These are phyloP conservation scores for Neocrepidodera transversa DNA, from an alignment of 2,888 invertebrate species.

Conservation along the genomic window DNA sequence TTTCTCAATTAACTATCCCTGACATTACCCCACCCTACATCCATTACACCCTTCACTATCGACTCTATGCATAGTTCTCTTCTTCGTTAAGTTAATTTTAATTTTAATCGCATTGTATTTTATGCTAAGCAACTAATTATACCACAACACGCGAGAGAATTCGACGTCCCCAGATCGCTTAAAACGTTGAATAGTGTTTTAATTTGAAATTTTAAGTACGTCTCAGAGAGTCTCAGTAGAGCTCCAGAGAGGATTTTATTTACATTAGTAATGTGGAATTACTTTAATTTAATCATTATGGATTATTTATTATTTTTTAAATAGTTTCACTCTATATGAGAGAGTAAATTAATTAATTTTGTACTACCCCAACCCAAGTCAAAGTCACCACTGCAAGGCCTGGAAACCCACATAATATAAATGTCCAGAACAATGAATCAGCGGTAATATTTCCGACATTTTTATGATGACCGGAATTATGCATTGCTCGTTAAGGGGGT, in stretches of 20 bases:
- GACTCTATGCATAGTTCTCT: background rate
- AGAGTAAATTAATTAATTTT: too few relatives aligned
- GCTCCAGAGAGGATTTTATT: conserved; percentile 7
- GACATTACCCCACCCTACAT: background rate
- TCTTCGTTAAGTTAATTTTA: conserved; percentile 44
- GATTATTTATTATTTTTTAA: too few relatives aligned
- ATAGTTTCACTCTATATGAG: too few relatives aligned
- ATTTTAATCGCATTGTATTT: conserved; percentile 55
- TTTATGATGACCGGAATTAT: conserved; percentile 54
- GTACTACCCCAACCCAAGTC: conserved; percentile 33
- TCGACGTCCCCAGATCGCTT: conserved; percentile 51
- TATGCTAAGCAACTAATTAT: conserved; percentile 56
- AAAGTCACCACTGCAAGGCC: conserved; percentile 20
- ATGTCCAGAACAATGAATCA: conserved; percentile 56
- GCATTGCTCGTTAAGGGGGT: conserved; percentile 51
- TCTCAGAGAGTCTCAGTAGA: conserved; percentile 6
- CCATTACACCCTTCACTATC: background rate
- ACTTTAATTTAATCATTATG: too few relatives aligned
- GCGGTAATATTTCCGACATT: conserved; percentile 53
- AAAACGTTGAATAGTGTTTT: conserved; percentile 53
- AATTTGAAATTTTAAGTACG: conserved; percentile 45
- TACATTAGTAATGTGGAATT: conserved; percentile 5
- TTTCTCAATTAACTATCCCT: too few relatives aligned
- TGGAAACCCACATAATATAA: conserved; percentile 30
- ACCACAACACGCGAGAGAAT: conserved; percentile 51